Evolutionary conservation across 2,888 invertebrate genomes (phyloP), one percentile per base, ranked within the genome.

Genomic region (Trachelus troglodyta): DNA sequence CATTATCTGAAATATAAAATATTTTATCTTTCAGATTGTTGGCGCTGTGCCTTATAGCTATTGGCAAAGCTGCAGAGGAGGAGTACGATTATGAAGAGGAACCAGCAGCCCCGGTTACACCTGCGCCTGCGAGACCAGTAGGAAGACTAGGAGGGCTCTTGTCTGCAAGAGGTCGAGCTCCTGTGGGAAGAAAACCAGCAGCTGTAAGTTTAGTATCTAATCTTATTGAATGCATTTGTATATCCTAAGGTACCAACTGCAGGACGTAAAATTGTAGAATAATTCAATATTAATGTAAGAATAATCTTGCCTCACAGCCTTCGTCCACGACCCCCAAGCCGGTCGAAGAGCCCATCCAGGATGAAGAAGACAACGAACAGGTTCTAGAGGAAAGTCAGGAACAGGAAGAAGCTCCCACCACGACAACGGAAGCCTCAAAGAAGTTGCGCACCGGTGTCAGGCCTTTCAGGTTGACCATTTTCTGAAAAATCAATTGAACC

Each of bases 351-450:
- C 78, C 82, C 12, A 80, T 77, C 31, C 87, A 90, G 78, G 92
- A 91, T 73, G 92, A 92, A 75, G 93, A 92, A 69, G 93, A 92
- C 71, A 92, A 88, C 31, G 92, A 90, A 40, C 94, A 94, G 76
- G 93, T 92, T 4, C 93, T 89, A 37, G 93, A 94, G 86, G 94
- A 94, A 74, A 93, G 93, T 76, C 94, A 93, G 34, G 94, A 94
- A 1, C 85, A 87, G 69, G 94, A 93, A 33, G 93, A 93, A 73
- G 89, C 84, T 40, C 91, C 92, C 1, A 91, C 92, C n/a, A 94
- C 95, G 0, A 95, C 96, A 11, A 95, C 95, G 34, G 95, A 95
- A 85, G 92, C 95, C 76, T 94, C 95, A 83, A 96, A 95, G 86
- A 94, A 95, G 84, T 89, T 93, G 71, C 91, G 95, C 0, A 93